Conservation (phyloP, 2,113 vertebrate genomes). For the Sigmodon hispidus region DNA sequence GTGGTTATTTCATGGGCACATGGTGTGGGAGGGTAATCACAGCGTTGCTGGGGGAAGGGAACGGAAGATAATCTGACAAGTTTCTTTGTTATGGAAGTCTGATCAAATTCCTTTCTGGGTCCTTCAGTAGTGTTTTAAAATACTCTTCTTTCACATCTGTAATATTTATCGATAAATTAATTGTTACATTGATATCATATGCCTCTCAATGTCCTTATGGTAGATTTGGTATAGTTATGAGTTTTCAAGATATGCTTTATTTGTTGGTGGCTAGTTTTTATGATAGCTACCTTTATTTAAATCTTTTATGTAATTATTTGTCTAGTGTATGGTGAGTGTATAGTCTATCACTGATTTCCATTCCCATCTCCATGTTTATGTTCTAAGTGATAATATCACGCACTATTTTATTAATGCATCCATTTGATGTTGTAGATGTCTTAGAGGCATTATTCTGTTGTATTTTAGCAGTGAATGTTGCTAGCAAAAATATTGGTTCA, state of each 20-base stretch:
- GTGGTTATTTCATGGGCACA: background rate
- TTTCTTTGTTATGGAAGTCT: background rate
- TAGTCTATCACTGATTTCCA: background rate
- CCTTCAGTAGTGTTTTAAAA: background rate
- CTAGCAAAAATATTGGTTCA: background rate
- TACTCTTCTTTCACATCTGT: background rate
- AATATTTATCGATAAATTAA: background rate
- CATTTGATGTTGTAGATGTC: background rate
- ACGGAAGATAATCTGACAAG: background rate
- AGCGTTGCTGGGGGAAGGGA: background rate
- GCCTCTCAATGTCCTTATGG: background rate
- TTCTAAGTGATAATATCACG: background rate
- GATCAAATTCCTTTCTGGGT: background rate
- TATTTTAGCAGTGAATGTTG: background rate
- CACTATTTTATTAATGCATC: background rate
- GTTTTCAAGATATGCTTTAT: conserved; percentile 1
- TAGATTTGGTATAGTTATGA: background rate
- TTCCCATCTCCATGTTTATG: background rate
- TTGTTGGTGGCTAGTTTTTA: background rate
- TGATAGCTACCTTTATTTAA: background rate
- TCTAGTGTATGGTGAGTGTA: background rate
- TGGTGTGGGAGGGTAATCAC: background rate
- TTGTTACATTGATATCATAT: background rate
- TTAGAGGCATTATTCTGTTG: background rate
- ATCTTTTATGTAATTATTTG: background rate